Evolutionary conservation across 2,888 invertebrate species (phyloP).

Genomic region (Brenthis daphne): DNA sequence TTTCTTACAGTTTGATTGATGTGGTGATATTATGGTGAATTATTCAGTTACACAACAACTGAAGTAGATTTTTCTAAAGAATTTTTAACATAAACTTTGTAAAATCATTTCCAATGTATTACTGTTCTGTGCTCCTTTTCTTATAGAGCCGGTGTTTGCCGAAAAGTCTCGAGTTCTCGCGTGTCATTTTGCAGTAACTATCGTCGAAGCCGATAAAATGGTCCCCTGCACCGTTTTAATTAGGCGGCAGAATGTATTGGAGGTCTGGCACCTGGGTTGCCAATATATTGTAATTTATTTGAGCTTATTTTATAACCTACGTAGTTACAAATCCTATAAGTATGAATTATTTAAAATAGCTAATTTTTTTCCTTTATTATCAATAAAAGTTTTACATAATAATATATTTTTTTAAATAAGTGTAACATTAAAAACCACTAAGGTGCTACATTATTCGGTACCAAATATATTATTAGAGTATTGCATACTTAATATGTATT

Average conservation of each 20-base stretch:
- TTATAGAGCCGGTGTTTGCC: conserved; percentile 42
- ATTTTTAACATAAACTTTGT: no score
- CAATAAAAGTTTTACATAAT: no score
- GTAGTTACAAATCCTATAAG: not conserved
- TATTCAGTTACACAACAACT: no score
- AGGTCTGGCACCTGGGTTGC: conserved; percentile 60
- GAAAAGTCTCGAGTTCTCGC: conserved; percentile 64
- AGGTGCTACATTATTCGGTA: no score
- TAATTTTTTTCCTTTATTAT: no score
- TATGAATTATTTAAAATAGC: no score
- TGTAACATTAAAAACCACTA: no score
- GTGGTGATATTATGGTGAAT: no score
- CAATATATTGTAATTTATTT: conserved; percentile 8
- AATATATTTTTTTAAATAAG: no score
- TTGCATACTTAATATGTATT: no score
- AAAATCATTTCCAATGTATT: not conserved
- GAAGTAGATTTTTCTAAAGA: not conserved
- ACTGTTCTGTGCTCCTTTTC: conserved; percentile 27
- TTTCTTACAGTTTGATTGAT: no score
- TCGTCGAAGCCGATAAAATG: conserved; percentile 74
- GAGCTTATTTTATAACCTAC: not conserved
- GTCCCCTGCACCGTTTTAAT: conserved; percentile 78
- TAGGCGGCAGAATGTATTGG: conserved; percentile 72
- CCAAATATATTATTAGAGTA: no score
- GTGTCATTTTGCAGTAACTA: conserved; percentile 72